Evolutionary conservation across 2,888 invertebrate genomes (phyloP).

Genomic region (Callimorpha dominula): DNA sequence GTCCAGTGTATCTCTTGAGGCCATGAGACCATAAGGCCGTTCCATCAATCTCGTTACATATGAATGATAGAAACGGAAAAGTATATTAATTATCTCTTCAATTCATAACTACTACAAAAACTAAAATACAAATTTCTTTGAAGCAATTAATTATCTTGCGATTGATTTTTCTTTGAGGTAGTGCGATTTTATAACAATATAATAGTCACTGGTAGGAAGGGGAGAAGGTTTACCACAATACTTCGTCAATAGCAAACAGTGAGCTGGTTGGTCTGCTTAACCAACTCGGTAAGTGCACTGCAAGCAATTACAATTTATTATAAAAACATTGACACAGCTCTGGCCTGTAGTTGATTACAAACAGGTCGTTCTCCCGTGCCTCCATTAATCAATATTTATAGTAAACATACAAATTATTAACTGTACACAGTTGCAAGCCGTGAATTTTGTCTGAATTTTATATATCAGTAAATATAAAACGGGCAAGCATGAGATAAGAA

Average conservation of each 20-base stretch:
- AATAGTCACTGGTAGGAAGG: no score
- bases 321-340: constrained; percentile 31
- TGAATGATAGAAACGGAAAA: no score
- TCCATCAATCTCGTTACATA: no score
- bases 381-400: not conserved
- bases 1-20: no score
- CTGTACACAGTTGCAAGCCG: not conserved
- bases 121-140: no score
- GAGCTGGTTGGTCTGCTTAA: not conserved
- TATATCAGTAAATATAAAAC: not conserved
- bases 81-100: no score
- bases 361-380: not conserved
- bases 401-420: not conserved
- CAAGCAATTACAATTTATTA: constrained; percentile 4
- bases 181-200: no score
- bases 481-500: no score
- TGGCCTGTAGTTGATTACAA: constrained; percentile 24
- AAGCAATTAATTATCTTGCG: no score
- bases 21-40: no score
- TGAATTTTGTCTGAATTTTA: not conserved
- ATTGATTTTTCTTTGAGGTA: no score
- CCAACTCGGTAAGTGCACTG: not conserved
- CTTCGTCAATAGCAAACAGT: not conserved
- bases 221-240: not conserved
- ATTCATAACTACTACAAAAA: no score